Percentiles rank a stretch among this genome's conserved stretches.
Conservation (phyloP, 2,888 invertebrate genomes). For the Cryptus armator region DNA sequence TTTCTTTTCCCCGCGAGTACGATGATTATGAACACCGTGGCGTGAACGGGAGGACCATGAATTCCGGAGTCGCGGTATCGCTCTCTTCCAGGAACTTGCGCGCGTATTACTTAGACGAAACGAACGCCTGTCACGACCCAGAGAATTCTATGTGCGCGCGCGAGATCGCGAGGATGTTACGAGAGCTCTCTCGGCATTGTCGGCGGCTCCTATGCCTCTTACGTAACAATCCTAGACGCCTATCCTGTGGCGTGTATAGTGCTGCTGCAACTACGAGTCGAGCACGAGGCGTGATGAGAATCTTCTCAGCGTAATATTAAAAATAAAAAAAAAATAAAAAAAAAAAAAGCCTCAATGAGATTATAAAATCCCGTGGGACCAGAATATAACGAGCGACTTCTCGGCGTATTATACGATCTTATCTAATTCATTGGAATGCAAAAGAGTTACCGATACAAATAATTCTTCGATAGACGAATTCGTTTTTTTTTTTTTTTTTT, state of each 20-base stretch:
- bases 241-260: slow-evolving; percentile 33
- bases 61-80: slow-evolving; percentile 34
- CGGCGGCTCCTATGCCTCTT: slow-evolving; percentile 66
- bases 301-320: slow-evolving; percentile 73
- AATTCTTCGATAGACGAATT: not conserved
- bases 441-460: not conserved
- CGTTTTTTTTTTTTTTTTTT: not conserved
- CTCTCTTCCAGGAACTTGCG: slow-evolving; percentile 42
- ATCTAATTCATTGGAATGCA: not conserved
- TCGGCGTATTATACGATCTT: not conserved
- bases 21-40: not conserved
- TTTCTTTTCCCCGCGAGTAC: slow-evolving; percentile 23
- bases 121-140: slow-evolving; percentile 41
- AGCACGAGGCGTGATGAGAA: slow-evolving; percentile 75
- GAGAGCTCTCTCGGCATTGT: slow-evolving; percentile 74
- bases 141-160: slow-evolving; percentile 37
- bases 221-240: slow-evolving; percentile 70
- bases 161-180: slow-evolving; percentile 76
- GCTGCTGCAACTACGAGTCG: slow-evolving; percentile 57
- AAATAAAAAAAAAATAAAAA: slow-evolving; percentile 4
- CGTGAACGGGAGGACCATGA: slow-evolving; percentile 15
- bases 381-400: not conserved
- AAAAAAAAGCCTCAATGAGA: not conserved
- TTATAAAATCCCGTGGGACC: slow-evolving; percentile 81
- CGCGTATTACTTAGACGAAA: not conserved